A percentile compares a stretch with the other conserved stretches of the same genome.
Conservation (phyloP, 2,113 vertebrate genomes). For the Echinops telfairi region DNA sequence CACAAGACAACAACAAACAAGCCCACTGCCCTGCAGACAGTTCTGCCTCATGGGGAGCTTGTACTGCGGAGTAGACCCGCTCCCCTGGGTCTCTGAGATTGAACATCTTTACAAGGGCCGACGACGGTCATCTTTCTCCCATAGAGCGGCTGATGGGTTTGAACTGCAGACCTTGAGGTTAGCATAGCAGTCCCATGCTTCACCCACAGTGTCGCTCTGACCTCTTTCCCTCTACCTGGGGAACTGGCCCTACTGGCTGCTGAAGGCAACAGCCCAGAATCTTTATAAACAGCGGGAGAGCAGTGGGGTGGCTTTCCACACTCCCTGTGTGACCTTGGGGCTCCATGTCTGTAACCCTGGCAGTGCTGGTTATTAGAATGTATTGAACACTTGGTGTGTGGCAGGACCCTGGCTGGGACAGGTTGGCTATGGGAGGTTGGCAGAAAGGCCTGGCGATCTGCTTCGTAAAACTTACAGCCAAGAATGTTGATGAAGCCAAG, state of each 20-base stretch:
- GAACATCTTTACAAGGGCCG: too few relatives aligned
- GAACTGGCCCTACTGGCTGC: neutral
- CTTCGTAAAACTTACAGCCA: neutral
- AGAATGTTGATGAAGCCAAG: neutral
- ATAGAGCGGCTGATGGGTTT: too few relatives aligned
- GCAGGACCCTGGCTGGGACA: neutral
- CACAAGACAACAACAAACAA: too few relatives aligned
- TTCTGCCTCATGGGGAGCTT: too few relatives aligned
- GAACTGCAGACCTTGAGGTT: too few relatives aligned
- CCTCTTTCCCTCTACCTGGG: neutral
- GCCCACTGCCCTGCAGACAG: too few relatives aligned
- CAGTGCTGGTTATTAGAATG: neutral
- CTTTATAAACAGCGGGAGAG: neutral
- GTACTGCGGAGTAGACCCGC: too few relatives aligned
- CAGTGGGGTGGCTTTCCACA: neutral
- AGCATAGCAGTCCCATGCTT: too few relatives aligned
- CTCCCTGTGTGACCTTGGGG: neutral
- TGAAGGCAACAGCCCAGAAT: neutral
- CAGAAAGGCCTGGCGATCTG: neutral
- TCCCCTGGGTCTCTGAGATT: too few relatives aligned
- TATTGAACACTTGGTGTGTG: neutral
- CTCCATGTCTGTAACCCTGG: neutral
- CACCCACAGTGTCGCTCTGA: neutral
- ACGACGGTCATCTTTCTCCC: too few relatives aligned
- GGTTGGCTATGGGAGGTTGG: neutral